Evolutionary conservation across 2,888 invertebrate species (phyloP), one percentile per base, ranked within the genome.

Genomic region (Meganola albula): DNA sequence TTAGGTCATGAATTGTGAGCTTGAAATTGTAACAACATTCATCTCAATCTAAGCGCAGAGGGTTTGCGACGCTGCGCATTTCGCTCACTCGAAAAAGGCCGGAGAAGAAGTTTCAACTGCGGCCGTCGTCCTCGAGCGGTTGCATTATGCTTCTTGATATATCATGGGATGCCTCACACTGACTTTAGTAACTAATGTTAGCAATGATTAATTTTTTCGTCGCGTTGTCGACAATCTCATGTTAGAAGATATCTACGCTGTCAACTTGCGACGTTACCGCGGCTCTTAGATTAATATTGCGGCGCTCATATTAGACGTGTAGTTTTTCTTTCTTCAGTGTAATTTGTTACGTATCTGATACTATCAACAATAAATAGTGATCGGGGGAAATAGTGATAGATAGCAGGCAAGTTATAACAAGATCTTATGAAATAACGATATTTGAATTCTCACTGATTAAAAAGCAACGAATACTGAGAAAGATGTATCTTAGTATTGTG

Each of bases 401-500:
- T 25, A n/a, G 10, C 12, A 13, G 24, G 34, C 35, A 43, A 30
- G 33, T n/a, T 23, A 23, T 25, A 16, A 24, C 40, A 27, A 38
- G 36, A 33, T 48, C 46, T 49, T 43, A 55, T 44, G 43, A 48
- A 39, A 38, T 49, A 41, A 42, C 46, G 29, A 50, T 51, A 55
- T 52, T 3, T n/a, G 20, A 59, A 58, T 64, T 62, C 63, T 64
- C 58, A 42, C 48, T 72, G 72, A 76, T 75, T 72, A 74, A 74
- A 76, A 74, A 60, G 57, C 57, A 67, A 71, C 65, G 70, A 70
- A 68, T 67, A 63, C 54, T 60, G 62, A 66, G 62, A 58, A 51
- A 69, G 70, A 72, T 64, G 67, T 73, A 74, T 73, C 70, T 64
- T 61, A 60, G 69, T 71, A 78, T 77, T 78, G 78, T 78, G 69